phyloP scores from a whole-genome alignment of 2,113 vertebrate genomes.

The Carassius carassius region DNA sequence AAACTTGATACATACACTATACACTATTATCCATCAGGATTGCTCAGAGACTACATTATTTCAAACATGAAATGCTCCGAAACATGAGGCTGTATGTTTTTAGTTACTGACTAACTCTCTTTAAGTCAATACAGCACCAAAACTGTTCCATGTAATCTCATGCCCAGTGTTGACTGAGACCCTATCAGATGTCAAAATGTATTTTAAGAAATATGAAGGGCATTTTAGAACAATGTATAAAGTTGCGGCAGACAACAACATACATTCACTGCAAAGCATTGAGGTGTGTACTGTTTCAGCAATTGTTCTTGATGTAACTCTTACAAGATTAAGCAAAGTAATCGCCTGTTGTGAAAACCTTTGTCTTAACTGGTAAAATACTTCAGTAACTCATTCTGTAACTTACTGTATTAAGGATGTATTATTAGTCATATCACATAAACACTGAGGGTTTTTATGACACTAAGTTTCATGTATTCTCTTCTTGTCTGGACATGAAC shows the following conservation, averaged over 20 bases:
- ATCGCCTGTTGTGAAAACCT: background rate
- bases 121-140: background rate
- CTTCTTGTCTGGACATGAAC: slow-evolving; percentile 12
- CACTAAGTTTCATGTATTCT: slow-evolving; percentile 5
- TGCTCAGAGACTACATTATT: background rate
- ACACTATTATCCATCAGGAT: too few species aligned
- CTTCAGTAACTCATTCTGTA: background rate
- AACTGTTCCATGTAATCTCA: background rate
- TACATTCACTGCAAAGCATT: background rate
- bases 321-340: slow-evolving; percentile 9
- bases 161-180: background rate
- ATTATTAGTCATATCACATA: background rate
- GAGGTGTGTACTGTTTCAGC: slow-evolving; percentile 16
- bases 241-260: background rate
- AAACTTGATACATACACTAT: background rate
- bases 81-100: background rate
- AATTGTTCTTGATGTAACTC: slow-evolving; percentile 11
- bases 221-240: background rate
- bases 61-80: background rate
- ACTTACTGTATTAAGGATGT: background rate
- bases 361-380: background rate
- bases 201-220: background rate
- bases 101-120: background rate
- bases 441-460: slow-evolving; percentile 3
- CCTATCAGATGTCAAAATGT: background rate